Conservation (phyloP, 2,888 invertebrate genomes). For the Nomada ferruginata region DNA sequence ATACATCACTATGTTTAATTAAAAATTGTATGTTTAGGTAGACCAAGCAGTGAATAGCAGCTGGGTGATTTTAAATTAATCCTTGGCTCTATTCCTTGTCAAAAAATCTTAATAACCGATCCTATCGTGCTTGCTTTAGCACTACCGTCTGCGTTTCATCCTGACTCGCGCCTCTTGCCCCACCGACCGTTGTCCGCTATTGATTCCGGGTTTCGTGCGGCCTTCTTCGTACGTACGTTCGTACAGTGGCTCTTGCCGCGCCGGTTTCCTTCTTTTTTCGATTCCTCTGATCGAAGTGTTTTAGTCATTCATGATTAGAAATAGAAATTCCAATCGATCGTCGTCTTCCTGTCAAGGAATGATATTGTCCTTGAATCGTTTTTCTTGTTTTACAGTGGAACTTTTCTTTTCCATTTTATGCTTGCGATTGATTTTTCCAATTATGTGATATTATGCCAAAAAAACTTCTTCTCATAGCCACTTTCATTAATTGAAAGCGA, state of each 20-base stretch:
- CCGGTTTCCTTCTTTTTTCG: conserved; percentile 60
- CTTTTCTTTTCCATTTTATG: not conserved
- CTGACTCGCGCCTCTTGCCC: conserved; percentile 67
- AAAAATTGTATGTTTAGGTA: too few relatives aligned
- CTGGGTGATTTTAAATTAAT: not conserved
- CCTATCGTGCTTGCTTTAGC: conserved; percentile 59
- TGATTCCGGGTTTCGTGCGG: conserved; percentile 81
- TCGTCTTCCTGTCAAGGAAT: not conserved
- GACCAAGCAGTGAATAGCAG: not conserved
- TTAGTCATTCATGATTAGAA: conserved; percentile 18
- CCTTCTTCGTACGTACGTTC: conserved; percentile 72
- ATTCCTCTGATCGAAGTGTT: conserved; percentile 36
- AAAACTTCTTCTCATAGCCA: not conserved
- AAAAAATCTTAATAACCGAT: conserved; percentile 58
- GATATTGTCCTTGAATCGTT: not conserved
- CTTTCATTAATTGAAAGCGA: not conserved
- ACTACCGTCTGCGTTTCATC: conserved; percentile 69
- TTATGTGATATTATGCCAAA: not conserved
- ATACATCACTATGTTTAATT: not conserved
- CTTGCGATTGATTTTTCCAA: not conserved
- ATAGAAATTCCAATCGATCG: conserved; percentile 21
- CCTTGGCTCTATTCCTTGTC: not conserved
- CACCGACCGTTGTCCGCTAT: conserved; percentile 80
- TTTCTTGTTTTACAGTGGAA: not conserved
- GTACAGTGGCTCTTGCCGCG: conserved; percentile 68